phyloP scores from a whole-genome alignment of 2,888 invertebrate species.

The Trissolcus japonicus region DNA sequence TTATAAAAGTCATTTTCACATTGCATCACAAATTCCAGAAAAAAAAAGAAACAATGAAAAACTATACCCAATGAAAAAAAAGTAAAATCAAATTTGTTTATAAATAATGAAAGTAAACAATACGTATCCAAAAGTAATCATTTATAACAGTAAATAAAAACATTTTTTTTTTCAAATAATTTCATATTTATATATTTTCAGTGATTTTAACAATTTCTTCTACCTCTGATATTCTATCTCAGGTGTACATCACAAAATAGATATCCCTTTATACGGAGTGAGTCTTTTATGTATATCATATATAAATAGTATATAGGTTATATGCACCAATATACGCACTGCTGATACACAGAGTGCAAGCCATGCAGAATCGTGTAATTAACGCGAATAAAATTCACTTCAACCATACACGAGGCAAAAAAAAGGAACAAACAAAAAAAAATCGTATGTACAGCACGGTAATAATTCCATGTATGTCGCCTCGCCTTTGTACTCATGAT shows the following conservation, averaged over 20 bases:
- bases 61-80: not conserved
- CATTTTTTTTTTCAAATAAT: too few species aligned
- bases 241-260: conserved; percentile 6
- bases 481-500: not conserved
- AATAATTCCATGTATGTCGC: not conserved
- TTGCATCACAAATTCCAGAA: not conserved
- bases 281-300: conserved; percentile 24
- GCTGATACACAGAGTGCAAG: conserved; percentile 10
- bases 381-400: not conserved
- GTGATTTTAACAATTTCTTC: too few species aligned
- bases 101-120: too few species aligned
- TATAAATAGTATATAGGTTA: conserved; percentile 41
- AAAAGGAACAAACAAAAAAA: not conserved
- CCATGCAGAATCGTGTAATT: conserved; percentile 7
- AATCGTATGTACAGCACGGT: not conserved
- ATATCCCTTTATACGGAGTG: conserved; percentile 22
- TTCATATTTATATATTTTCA: too few species aligned
- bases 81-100: not conserved
- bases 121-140: too few species aligned
- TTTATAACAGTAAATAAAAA: too few species aligned
- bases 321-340: conserved; percentile 13
- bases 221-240: too few species aligned
- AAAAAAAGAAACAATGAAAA: not conserved
- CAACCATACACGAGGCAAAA: not conserved
- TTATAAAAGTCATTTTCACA: not conserved